phyloP scores from a whole-genome alignment of 2,113 vertebrate species.

The Chaetodon auriga region DNA sequence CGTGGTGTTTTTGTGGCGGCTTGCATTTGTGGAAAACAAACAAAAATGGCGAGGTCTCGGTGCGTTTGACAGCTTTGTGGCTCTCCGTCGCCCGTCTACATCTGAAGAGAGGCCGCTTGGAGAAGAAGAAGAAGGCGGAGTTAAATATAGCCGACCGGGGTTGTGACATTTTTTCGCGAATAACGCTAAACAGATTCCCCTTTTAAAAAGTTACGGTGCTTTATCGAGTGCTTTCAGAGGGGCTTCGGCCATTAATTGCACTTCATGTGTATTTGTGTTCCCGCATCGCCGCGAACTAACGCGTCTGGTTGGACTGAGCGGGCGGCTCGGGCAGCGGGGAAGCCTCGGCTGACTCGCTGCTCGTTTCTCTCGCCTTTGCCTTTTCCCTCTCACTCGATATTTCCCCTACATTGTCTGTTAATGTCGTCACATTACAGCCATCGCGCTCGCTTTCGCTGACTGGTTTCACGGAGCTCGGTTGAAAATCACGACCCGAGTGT shows the following conservation, averaged over 20 bases:
- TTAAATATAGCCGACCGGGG: constrained; percentile 75
- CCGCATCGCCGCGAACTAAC: constrained; percentile 32
- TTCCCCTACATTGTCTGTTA: fast-evolving
- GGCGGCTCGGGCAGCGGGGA: constrained; percentile 45
- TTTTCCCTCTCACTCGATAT: not conserved
- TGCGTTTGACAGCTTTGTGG: constrained; percentile 82
- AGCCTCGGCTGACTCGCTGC: constrained; percentile 54
- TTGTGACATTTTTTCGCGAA: constrained; percentile 80
- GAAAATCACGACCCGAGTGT: constrained; percentile 65
- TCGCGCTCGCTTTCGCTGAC: not conserved
- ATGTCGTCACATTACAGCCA: not conserved
- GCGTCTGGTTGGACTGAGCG: constrained; percentile 38
- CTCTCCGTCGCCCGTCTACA: constrained; percentile 76
- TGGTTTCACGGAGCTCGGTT: not conserved
- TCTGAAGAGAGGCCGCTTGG: constrained; percentile 84
- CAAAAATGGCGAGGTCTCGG: constrained; percentile 76
- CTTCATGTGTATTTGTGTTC: constrained; percentile 3
- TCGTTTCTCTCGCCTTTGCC: not conserved
- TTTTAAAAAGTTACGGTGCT: constrained; percentile 23
- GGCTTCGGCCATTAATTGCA: not conserved
- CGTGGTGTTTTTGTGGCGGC: constrained; percentile 51
- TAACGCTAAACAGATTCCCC: constrained; percentile 66
- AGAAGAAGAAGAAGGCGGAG: constrained; percentile 88
- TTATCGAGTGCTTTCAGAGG: constrained; percentile 12
- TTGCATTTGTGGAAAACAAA: constrained; percentile 69